Evolutionary conservation across 2,797 vertebrate species (phyloP).

Genomic region (Ctenochaetus hawaiiensis): DNA sequence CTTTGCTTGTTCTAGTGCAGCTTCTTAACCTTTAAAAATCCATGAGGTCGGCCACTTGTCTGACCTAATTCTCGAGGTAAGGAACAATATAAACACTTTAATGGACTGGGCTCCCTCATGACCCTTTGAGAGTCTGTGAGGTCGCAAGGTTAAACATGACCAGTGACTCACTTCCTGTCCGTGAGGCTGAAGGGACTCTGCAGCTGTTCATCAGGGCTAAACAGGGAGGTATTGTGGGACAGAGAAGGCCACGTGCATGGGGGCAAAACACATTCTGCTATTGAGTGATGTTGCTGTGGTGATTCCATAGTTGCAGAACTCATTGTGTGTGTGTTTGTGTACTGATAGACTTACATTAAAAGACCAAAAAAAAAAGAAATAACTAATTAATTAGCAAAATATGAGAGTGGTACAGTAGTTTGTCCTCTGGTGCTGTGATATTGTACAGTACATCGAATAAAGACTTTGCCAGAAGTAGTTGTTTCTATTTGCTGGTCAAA

Average conservation of each 20-base stretch:
- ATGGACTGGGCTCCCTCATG: slow-evolving; percentile 56
- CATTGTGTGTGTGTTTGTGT: slow-evolving; percentile 15
- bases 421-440: not conserved
- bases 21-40: slow-evolving; percentile 36
- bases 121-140: slow-evolving; percentile 53
- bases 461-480: not conserved
- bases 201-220: slow-evolving; percentile 72
- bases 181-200: slow-evolving; percentile 43
- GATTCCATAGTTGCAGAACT: slow-evolving; percentile 25
- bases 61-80: slow-evolving; percentile 34
- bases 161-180: slow-evolving; percentile 76
- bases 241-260: slow-evolving; percentile 44
- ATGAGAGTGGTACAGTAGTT: not conserved
- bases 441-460: not conserved
- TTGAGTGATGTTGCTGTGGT: slow-evolving; percentile 54
- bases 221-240: slow-evolving; percentile 74
- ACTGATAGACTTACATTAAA: not conserved
- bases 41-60: slow-evolving; percentile 15
- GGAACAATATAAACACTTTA: slow-evolving; percentile 65
- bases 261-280: slow-evolving; percentile 43
- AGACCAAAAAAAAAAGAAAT: not conserved
- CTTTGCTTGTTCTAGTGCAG: not conserved
- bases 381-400: not conserved
- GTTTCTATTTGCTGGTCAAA: slow-evolving; percentile 25
- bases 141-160: slow-evolving; percentile 69